These are phyloP conservation scores for Melozone crissalis DNA, from an alignment of 2,113 vertebrate genomes.

Conservation along the genomic window DNA sequence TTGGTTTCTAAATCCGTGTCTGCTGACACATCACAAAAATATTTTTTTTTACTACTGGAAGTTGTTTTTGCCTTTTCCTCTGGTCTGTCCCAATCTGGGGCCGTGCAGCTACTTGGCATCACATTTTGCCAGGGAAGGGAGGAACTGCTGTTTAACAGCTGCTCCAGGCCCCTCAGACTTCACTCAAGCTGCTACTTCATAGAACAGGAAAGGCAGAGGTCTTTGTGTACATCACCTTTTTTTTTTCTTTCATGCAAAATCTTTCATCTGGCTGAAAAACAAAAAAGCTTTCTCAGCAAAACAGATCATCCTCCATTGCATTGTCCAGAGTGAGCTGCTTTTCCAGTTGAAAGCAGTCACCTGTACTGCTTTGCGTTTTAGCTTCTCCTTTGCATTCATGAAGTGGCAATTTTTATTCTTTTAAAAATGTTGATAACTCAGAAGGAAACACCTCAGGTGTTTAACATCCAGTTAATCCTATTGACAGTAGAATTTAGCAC, in stretches of 20 bases:
- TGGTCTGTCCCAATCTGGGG: not conserved
- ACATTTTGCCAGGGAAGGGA: not conserved
- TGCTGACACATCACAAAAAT: not conserved
- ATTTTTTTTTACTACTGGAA: not conserved
- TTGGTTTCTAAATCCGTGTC: not conserved
- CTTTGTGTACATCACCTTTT: not conserved
- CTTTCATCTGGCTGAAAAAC: not conserved
- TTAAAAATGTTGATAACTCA: not conserved
- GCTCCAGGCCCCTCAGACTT: not conserved
- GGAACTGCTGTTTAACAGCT: not conserved
- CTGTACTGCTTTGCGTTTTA: not conserved
- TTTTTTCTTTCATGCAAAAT: not conserved
- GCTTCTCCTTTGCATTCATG: not conserved
- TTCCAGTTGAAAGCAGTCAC: not conserved
- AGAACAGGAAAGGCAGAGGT: not conserved
- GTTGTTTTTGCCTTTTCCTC: not conserved
- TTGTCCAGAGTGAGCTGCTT: not conserved
- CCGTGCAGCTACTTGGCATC: not conserved
- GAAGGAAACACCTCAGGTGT: not conserved
- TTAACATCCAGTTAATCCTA: not conserved
- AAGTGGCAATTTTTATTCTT: not conserved
- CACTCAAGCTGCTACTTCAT: not conserved
- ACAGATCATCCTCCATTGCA: not conserved
- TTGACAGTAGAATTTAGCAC: constrained; percentile 16
- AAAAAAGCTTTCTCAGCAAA: not conserved